phyloP scores from a whole-genome alignment of 2,113 vertebrate genomes.

The Osmerus mordax region DNA sequence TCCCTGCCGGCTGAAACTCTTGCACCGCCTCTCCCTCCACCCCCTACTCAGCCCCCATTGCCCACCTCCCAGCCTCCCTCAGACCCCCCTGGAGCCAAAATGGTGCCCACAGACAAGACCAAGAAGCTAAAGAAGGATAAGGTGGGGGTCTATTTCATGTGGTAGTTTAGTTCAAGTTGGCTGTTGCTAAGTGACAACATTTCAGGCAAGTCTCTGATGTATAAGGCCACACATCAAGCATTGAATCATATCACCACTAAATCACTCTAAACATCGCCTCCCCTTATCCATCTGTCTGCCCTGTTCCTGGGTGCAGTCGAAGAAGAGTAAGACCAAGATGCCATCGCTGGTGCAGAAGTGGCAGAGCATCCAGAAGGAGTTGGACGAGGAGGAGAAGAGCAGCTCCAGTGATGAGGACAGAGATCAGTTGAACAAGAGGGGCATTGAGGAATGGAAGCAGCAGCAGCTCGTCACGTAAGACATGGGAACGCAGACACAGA shows the following conservation, averaged over 20 bases:
- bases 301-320: conserved; percentile 56
- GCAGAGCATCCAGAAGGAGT: conserved; percentile 96
- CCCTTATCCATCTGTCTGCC: not conserved
- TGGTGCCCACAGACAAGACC: conserved; percentile 72
- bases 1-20: conserved; percentile 74
- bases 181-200: not conserved
- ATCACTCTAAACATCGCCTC: not conserved
- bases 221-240: not conserved
- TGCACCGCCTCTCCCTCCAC: conserved; percentile 52
- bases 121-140: conserved; percentile 91
- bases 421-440: conserved; percentile 80
- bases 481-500: too few relatives aligned
- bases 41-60: conserved; percentile 64
- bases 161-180: not conserved
- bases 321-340: conserved; percentile 97
- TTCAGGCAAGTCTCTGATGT: not conserved
- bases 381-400: conserved; percentile 95
- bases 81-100: conserved; percentile 69
- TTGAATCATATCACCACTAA: not conserved
- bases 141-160: conserved; percentile 59
- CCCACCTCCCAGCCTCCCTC: conserved; percentile 60
- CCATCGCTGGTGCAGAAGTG: conserved; percentile 96
- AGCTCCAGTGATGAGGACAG: conserved; percentile 94
- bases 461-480: conserved; percentile 87
- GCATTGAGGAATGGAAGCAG: conserved; percentile 94